Base-by-base conservation (phyloP, 2,113 vertebrate species). In the Muscicapa adusta region DNA sequence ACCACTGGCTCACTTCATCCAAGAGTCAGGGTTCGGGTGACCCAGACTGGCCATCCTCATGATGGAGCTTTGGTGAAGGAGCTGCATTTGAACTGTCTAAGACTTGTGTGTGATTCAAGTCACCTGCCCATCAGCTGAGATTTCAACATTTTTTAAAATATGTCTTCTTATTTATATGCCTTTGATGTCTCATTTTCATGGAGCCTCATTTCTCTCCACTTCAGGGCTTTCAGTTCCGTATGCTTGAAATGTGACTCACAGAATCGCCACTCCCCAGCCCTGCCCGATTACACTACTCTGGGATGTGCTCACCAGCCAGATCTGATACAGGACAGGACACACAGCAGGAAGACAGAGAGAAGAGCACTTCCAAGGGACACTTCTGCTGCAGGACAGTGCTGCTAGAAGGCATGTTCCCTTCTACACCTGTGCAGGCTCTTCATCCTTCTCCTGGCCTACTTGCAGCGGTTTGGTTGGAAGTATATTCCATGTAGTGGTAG, bases 131-230 rank as follows among this genome's bases (percentile, higher is more conserved):
- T 75, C 78, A 96, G 22, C 48, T 68, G 74, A 81, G 57, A 78
- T 81, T 63, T 84, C 84, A 91, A 24, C 24, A 11, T 31, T 81
- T 56, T n/a, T 73, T 90, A 47, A 16, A 60, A 22, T 62, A 71
- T 45, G 57, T 60, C 62, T 78, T 85, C 65, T 40, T 78, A 47
- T 60, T 93, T 82, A 66, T 74, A 18, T 60, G 70, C 66, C 77
- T 96, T 96, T 96, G 73, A 91, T 94, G 57, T 82, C 81, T 91
- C 81, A 53, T 95, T 84, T 94, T 85, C 73, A 34, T 71, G 73
- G 87, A 89, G 84, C 68, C 65, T 84, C 16, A 19, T 75, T 94
- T 87, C 80, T 40, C 85, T 47, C 65, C 61, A 17, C 60, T 63
- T 34, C 57, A 68, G 81, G 48, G 60, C 66, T 89, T 87, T 71